Base-by-base conservation (phyloP, 1,140 invertebrate species). In the Arion vulgaris region DNA sequence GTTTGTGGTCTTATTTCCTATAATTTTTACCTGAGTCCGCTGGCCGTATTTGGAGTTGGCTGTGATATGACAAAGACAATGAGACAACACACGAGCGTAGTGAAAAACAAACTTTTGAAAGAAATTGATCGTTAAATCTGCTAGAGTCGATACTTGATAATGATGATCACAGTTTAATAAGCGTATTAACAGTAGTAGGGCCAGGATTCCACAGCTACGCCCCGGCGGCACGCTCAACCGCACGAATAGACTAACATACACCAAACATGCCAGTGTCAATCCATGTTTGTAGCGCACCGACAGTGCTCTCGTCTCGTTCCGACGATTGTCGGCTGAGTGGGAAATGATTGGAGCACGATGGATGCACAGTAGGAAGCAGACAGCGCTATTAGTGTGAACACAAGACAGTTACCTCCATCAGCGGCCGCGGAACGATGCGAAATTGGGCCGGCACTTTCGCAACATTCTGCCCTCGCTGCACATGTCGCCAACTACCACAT, bases 381-480 rank as follows among this genome's bases (percentile, higher is more conserved):
- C 62, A 66, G 28, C 62, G 62, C 62, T 32, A 66, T 66, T 66
- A 66, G 62, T 32, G 17, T 17, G 62, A 66, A 66, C 62, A 32
- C 62, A 32, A 66, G 62, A 32, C 17, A 15, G 62, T 32, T 32
- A 66, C 19, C 4, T 7, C 57, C 57, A 32, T 32, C 62, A 28
- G 62, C 62, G 62, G 62, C 28, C n/a, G 62, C 62, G 62, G 62
- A 28, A 66, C 62, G 17, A 28, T 7, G n/a, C n/a, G 28, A 28
- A 34, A 66, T 32, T 66, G 7, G n/a, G 7, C n/a, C n/a, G n/a
- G 9, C n/a, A 1, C 17, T 66, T 28, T 13, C 62, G 62, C 53
- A 9, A 19, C 53, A 15, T 57, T 57, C 53, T 23, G 53, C 53
- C 17, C 26, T 57, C 9, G 9, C 2, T 57, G 41, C 15, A 45